Conservation (phyloP, 2,797 vertebrate species). For the Enoplosus armatus region DNA sequence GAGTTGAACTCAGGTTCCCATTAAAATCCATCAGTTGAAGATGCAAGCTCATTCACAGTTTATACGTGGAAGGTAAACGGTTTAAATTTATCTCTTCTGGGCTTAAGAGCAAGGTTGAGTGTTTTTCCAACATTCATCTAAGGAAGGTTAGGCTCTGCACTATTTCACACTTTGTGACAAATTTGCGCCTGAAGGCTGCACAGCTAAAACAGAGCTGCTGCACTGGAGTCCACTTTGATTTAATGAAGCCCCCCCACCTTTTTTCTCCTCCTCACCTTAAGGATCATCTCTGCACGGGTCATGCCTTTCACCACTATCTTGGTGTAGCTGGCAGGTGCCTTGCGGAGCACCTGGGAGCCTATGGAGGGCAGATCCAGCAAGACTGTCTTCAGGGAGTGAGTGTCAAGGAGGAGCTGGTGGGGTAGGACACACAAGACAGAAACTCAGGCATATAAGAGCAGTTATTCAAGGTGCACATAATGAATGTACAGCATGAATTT, state of each 20-base stretch:
- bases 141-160: neutral
- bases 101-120: conserved; percentile 23
- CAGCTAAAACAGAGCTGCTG: neutral
- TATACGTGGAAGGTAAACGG: conserved; percentile 57
- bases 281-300: conserved; percentile 99
- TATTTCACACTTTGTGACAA: conserved; percentile 13
- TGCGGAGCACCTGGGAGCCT: conserved; percentile 97
- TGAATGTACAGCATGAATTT: neutral
- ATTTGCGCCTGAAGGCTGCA: neutral
- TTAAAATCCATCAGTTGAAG: conserved; percentile 47
- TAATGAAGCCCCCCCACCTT: neutral
- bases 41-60: conserved; percentile 35
- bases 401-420: conserved; percentile 94
- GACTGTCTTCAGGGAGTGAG: conserved; percentile 98
- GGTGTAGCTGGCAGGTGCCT: conserved; percentile 98
- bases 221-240: neutral
- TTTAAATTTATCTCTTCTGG: conserved; percentile 39
- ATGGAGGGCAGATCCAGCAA: conserved; percentile 97
- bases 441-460: neutral
- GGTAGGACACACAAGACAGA: conserved; percentile 1
- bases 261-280: conserved; percentile 94
- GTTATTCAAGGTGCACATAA: neutral
- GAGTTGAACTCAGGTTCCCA: conserved; percentile 23
- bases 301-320: conserved; percentile 99
- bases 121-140: conserved; percentile 52